Base-by-base conservation (phyloP, 2,888 invertebrate species). In the Amorpha juglandis region DNA sequence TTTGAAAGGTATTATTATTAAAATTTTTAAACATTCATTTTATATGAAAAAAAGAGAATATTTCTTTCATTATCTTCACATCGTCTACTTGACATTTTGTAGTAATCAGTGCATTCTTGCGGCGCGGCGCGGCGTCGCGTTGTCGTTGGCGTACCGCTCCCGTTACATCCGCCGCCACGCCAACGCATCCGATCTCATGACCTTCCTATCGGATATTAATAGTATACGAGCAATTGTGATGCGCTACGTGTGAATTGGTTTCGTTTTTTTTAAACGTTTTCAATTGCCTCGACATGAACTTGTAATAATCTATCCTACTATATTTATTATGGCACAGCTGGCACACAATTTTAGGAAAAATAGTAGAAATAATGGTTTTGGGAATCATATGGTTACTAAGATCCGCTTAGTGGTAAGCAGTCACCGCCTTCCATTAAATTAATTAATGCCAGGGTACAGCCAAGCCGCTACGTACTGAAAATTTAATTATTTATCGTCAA, bases 151-250 rank as follows among this genome's bases (percentile, higher is more conserved):
- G 64, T 55, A 65, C 71, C 74, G 67, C 77, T 81, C 78, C 76
- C 74, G 78, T 81, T 80, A 78, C 78, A 77, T 81, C 78, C 78
- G 79, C 73, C 71, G 65, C 27, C 72, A 69, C 69, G 68, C 68
- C 47, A 14, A 71, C 69, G 67, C 66, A 70, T 72, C 68, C 69
- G 70, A 71, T 73, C 71, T 68, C 70, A 73, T 71, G 75, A 70
- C 75, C 78, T 79, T 81, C 78, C 76, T 76, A 74, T 78, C 80
- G 76, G 78, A 77, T 78, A 79, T 77, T 73, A 72, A 69, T 70
- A 45, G 48, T 35, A 58, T 42, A n/a, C 58, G 35, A 55, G 38
- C 55, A n/a, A 55, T 55, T 55, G 55, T 55, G n/a, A 6, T 38
- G 38, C 50, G 50, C 19, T 55, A 55, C 38, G 55, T 55, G 55